These are phyloP conservation scores for Brachyhypopomus occidentalis DNA, from an alignment of 2,113 vertebrate genomes.

Conservation along the genomic window DNA sequence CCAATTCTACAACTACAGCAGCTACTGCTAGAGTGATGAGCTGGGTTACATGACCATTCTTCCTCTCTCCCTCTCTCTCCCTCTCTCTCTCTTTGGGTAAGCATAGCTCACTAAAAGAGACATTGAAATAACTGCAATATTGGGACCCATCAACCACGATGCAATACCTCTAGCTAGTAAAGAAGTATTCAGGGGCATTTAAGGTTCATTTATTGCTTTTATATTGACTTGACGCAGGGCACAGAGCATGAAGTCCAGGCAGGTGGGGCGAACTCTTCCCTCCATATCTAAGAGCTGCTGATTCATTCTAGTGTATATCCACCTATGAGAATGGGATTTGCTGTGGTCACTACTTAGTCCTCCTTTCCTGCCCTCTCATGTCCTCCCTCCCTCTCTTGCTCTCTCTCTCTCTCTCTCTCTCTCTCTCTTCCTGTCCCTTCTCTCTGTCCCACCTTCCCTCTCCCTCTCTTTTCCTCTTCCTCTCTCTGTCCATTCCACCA, in stretches of 20 bases:
- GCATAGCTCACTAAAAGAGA: not conserved
- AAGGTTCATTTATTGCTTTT: constrained; percentile 2
- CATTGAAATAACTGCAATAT: constrained; percentile 13
- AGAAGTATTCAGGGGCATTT: not conserved
- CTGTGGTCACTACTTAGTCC: not conserved
- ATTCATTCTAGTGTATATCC: constrained; percentile 19
- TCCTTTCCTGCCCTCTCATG: not conserved
- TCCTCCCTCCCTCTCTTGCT: not conserved
- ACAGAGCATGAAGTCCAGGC: not conserved
- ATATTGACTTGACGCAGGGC: not conserved
- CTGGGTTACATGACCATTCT: constrained; percentile 40
- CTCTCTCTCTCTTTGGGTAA: constrained; percentile 19
- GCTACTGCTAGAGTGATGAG: constrained; percentile 71
- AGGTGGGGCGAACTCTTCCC: not conserved
- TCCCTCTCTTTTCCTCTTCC: no score
- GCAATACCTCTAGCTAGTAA: constrained; percentile 19
- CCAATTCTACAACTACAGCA: constrained; percentile 75
- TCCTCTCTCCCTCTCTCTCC: no score
- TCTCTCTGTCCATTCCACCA: not conserved
- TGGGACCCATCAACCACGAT: not conserved
- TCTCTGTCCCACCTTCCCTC: not conserved
- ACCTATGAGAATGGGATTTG: constrained; percentile 16
- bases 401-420: not conserved
- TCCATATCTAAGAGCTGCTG: not conserved
- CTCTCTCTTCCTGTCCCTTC: not conserved